Percentiles rank a stretch among this genome's conserved stretches.
Conservation (phyloP, 2,797 vertebrate species). For the Girardinus metallicus region DNA sequence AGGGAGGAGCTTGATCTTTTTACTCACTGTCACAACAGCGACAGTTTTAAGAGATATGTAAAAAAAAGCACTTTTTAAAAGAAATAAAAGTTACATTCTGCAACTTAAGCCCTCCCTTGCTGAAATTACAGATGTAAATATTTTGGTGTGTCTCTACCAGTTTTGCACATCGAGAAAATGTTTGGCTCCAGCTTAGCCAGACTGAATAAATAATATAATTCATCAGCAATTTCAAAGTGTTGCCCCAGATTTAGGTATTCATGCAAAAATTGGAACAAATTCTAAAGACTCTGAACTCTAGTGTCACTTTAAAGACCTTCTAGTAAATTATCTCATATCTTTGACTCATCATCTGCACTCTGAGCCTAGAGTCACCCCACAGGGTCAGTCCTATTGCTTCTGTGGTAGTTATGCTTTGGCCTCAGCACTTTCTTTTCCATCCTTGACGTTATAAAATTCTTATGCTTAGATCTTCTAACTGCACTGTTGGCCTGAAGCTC, state of each 20-base stretch:
- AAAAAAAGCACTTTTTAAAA: too few species aligned
- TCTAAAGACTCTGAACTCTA: not conserved
- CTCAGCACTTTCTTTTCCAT: not conserved
- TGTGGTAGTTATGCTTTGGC: not conserved
- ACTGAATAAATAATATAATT: not conserved
- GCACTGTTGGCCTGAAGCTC: not conserved
- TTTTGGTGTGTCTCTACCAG: not conserved
- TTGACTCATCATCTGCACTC: not conserved
- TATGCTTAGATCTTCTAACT: not conserved
- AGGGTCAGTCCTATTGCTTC: not conserved
- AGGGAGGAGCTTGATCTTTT: too few species aligned
- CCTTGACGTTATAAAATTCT: not conserved
- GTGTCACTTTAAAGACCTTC: not conserved
- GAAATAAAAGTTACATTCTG: not conserved
- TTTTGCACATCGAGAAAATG: not conserved
- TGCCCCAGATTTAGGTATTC: not conserved
- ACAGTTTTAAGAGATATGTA: too few species aligned
- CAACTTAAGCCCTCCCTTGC: not conserved
- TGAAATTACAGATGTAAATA: not conserved
- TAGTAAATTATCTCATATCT: not conserved
- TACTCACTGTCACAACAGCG: too few species aligned
- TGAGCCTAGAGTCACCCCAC: not conserved
- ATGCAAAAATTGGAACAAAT: not conserved
- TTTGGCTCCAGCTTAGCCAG: not conserved
- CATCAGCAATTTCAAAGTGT: not conserved